phyloP scores from a whole-genome alignment of 2,797 vertebrate species.

The Danio aesculapii region DNA sequence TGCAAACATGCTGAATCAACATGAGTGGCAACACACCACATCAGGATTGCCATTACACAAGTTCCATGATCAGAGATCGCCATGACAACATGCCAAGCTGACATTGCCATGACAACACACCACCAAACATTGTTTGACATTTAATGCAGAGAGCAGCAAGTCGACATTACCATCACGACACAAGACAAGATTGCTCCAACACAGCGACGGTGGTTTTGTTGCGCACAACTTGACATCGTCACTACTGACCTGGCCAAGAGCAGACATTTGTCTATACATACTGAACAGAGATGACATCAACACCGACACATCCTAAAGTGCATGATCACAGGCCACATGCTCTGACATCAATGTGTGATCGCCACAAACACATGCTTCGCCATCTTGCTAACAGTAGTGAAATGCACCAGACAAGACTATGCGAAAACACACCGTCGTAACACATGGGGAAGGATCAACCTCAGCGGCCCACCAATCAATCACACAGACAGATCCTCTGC shows the following conservation, averaged over 20 bases:
- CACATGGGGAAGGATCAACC: conserved; percentile 77
- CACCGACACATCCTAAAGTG: conserved; percentile 47
- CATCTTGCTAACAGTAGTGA: conserved; percentile 38
- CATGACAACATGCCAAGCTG: conserved; percentile 51
- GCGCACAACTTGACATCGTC: conserved; percentile 31
- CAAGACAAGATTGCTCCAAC: conserved; percentile 69
- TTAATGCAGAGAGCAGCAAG: conserved; percentile 11
- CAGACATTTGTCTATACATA: conserved; percentile 31
- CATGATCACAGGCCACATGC: conserved; percentile 45
- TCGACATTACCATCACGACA: conserved; percentile 48
- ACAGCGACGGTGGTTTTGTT: background rate
- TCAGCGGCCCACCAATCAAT: conserved; percentile 73
- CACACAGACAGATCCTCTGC: conserved; percentile 77
- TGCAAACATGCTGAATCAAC: conserved; percentile 47
- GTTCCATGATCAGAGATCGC: conserved; percentile 41
- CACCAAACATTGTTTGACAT: conserved; percentile 55
- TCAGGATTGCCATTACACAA: conserved; percentile 52
- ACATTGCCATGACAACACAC: conserved; percentile 55
- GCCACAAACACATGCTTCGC: conserved; percentile 49
- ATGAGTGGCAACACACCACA: conserved; percentile 72
- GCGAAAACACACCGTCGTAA: conserved; percentile 52
- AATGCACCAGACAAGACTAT: conserved; percentile 40
- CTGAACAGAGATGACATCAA: conserved; percentile 35
- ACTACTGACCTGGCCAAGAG: conserved; percentile 44
- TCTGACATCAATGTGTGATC: conserved; percentile 33